Conservation (phyloP, 2,113 vertebrate species). For the Lynx canadensis region DNA sequence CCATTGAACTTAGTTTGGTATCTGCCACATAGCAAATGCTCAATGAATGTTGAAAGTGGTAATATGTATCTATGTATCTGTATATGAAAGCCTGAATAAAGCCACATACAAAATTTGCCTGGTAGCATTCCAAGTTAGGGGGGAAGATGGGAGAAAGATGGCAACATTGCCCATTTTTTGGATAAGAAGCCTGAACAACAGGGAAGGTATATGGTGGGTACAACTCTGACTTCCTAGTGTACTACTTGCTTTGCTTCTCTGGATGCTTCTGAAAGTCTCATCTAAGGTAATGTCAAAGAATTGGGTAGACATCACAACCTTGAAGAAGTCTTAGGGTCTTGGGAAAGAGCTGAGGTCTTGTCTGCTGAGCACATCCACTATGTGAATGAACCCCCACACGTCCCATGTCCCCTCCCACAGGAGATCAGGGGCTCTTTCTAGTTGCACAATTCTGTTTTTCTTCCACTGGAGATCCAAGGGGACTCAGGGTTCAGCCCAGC, state of each 20-base stretch:
- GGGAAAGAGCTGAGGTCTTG: not conserved
- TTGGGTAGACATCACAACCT: no score
- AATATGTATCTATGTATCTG: not conserved
- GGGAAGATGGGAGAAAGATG: not conserved
- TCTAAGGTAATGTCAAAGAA: not conserved
- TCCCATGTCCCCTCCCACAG: accelerated
- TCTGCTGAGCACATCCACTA: accelerated
- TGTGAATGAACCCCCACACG: no score
- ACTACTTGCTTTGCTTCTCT: not conserved
- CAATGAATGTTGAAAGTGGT: not conserved
- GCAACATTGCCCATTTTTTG: accelerated
- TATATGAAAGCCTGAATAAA: not conserved
- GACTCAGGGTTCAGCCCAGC: not conserved
- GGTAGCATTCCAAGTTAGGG: not conserved
- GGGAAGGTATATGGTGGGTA: not conserved
- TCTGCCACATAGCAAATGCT: not conserved
- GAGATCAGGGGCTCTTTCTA: not conserved
- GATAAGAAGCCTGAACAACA: not conserved
- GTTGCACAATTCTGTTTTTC: not conserved
- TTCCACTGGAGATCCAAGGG: not conserved
- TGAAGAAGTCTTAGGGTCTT: not conserved
- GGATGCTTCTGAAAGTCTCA: not conserved
- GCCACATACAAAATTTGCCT: not conserved
- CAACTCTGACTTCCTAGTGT: not conserved
- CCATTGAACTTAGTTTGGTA: not conserved